Percentiles rank a stretch among this genome's conserved stretches.
Conservation (phyloP, 2,113 vertebrate genomes). For the Cranoglanis bouderius region DNA sequence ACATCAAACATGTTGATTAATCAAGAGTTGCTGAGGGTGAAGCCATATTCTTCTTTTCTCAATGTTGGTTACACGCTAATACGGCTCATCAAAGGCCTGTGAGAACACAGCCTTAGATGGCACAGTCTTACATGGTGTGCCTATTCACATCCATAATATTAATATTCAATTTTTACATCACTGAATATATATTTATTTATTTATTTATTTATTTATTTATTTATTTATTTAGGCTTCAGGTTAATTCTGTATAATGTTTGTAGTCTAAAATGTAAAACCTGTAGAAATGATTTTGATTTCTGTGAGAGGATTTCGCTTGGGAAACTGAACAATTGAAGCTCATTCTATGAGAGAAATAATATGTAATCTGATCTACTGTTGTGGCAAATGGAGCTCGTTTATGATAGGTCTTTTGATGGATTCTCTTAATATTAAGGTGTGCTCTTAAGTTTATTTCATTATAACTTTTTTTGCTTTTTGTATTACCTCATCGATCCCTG, state of each 20-base stretch:
- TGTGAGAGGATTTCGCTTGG: background rate
- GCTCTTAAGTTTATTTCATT: background rate
- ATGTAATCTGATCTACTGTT: background rate
- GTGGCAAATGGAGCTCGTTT: background rate
- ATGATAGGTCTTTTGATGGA: constrained; percentile 1
- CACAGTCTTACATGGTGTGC: background rate
- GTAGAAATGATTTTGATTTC: background rate
- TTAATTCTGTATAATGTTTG: background rate
- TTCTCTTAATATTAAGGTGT: background rate
- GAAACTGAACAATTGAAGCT: background rate
- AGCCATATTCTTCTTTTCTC: constrained; percentile 51
- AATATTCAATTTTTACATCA: background rate
- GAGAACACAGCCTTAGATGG: background rate
- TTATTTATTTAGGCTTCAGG: background rate
- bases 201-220: too few relatives aligned
- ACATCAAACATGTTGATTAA: constrained; percentile 54
- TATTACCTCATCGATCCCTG: background rate
- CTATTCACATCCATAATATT: background rate
- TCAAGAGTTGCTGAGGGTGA: constrained; percentile 46
- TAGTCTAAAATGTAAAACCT: background rate
- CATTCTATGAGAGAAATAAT: background rate
- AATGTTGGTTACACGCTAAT: constrained; percentile 28
- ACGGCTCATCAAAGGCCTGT: constrained; percentile 22
- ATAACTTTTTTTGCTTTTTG: background rate
- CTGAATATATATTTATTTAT: too few relatives aligned